A percentile compares a stretch with the other conserved stretches of the same genome.
These are phyloP conservation scores for Pycnonotus jocosus DNA, from an alignment of 2,113 vertebrate species.

Conservation along the genomic window DNA sequence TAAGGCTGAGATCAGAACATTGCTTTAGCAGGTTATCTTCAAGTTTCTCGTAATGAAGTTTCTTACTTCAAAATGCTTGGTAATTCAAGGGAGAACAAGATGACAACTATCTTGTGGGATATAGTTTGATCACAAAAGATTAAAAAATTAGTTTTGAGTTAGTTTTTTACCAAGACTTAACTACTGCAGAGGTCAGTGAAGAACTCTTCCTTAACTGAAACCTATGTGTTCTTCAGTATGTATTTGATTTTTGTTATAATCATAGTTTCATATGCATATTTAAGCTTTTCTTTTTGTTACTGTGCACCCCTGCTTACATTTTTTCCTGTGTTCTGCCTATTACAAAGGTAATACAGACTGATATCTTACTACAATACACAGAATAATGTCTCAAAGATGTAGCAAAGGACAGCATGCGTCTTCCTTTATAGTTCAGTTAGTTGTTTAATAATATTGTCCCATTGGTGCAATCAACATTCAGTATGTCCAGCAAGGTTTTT, in stretches of 20 bases:
- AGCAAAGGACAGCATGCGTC: background rate
- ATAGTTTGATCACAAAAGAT: background rate
- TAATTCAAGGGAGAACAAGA: background rate
- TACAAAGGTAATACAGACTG: background rate
- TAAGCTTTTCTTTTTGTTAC: background rate
- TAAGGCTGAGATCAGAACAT: background rate
- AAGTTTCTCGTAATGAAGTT: background rate
- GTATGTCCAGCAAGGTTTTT: background rate
- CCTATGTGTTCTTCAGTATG: background rate
- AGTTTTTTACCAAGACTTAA: background rate
- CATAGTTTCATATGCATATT: background rate
- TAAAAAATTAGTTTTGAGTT: background rate
- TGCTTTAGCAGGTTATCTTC: background rate
- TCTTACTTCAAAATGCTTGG: background rate
- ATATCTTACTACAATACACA: background rate
- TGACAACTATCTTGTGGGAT: background rate
- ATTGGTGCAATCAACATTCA: background rate
- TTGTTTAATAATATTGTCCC: background rate
- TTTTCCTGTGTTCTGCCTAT: background rate
- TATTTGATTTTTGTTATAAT: background rate
- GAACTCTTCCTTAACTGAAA: background rate
- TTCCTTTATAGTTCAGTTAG: background rate
- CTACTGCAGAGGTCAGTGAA: background rate
- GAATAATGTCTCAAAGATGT: background rate
- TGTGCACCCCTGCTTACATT: background rate